Percentiles rank a stretch among this genome's conserved stretches.
Evolutionary conservation across 2,797 vertebrate genomes (phyloP).

Genomic region (Salarias fasciatus): DNA sequence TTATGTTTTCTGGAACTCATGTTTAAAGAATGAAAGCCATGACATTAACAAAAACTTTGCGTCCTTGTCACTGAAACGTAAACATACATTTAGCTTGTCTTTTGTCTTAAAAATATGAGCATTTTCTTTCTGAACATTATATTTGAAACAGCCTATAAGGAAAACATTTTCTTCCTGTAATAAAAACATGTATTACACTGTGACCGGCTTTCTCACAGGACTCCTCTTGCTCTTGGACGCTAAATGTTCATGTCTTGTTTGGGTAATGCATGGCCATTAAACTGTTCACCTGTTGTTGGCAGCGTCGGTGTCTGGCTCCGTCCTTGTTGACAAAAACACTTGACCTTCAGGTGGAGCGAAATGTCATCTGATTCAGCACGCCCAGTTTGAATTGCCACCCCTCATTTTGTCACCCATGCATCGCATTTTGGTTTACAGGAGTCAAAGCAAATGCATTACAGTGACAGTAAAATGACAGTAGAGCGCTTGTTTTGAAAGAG

Average conservation of each 20-base stretch:
- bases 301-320: slow-evolving; percentile 38
- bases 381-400: slow-evolving; percentile 63
- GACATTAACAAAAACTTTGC: too few species aligned
- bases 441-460: slow-evolving; percentile 63
- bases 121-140: too few species aligned
- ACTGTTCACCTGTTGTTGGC: slow-evolving; percentile 53
- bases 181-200: too few species aligned
- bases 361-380: slow-evolving; percentile 80
- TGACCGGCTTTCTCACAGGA: too few species aligned
- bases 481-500: slow-evolving; percentile 47
- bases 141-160: too few species aligned
- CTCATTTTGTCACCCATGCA: slow-evolving; percentile 64
- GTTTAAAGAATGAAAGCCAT: too few species aligned
- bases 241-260: slow-evolving; percentile 34
- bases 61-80: too few species aligned
- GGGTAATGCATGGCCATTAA: slow-evolving; percentile 36
- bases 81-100: too few species aligned
- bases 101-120: too few species aligned
- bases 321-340: slow-evolving; percentile 77
- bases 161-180: too few species aligned
- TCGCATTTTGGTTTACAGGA: slow-evolving; percentile 56
- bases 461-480: slow-evolving; percentile 6
- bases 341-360: slow-evolving; percentile 81
- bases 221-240: not conserved
- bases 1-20: too few species aligned